A percentile compares a stretch with the other conserved stretches of the same genome.
Evolutionary conservation across 2,888 invertebrate species (phyloP).

Genomic region (Plagiodera versicolora): DNA sequence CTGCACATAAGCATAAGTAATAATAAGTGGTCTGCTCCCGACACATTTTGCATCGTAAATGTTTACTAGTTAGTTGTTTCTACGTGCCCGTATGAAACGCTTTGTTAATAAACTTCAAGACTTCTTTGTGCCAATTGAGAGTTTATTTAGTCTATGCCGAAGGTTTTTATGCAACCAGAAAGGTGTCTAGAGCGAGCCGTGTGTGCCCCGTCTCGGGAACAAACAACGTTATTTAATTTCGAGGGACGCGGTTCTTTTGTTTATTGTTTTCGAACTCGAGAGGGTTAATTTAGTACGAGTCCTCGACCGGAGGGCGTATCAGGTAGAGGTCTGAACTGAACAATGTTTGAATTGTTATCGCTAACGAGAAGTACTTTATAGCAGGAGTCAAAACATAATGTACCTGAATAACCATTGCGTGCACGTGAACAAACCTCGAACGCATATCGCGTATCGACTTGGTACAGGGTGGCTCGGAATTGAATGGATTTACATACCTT

Average conservation of each 20-base stretch:
- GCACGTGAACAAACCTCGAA: background rate
- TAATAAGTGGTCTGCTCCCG: slow-evolving; percentile 10
- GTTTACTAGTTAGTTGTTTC: slow-evolving; percentile 41
- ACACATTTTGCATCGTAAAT: slow-evolving; percentile 35
- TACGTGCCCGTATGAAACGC: slow-evolving; percentile 34
- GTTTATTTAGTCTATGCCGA: slow-evolving; percentile 38
- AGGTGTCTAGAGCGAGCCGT: slow-evolving; percentile 30
- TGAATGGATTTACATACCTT: too few relatives aligned
- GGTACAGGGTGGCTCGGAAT: background rate
- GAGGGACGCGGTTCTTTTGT: slow-evolving; percentile 27
- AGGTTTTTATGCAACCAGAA: slow-evolving; percentile 26
- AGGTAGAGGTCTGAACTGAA: background rate
- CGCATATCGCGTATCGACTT: background rate
- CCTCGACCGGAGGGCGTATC: slow-evolving; percentile 17
- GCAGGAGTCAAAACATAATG: slow-evolving; percentile 1
- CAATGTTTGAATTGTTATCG: slow-evolving; percentile 1
- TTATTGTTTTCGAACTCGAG: slow-evolving; percentile 26
- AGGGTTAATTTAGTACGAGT: slow-evolving; percentile 26
- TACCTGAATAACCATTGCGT: background rate
- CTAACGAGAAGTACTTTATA: background rate
- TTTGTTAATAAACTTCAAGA: slow-evolving; percentile 43
- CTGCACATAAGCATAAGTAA: background rate
- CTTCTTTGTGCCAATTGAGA: slow-evolving; percentile 39
- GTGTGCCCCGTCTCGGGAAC: slow-evolving; percentile 27
- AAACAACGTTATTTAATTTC: slow-evolving; percentile 32